Evolutionary conservation across 2,797 vertebrate species (phyloP).

Genomic region (Lepus townsendii): DNA sequence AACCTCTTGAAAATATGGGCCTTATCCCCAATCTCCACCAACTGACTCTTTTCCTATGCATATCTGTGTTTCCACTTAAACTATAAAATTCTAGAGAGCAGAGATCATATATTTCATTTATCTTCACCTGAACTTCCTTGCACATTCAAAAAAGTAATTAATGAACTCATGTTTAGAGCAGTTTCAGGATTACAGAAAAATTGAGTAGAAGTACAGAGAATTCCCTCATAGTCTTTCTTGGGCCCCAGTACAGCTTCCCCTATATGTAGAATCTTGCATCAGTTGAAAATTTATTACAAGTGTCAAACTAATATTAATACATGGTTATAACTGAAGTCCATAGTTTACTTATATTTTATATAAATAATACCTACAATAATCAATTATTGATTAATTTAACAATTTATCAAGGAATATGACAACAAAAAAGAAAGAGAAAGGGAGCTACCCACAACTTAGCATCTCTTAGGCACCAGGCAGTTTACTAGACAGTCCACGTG

Average conservation of each 20-base stretch:
- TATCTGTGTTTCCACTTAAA: conserved; percentile 40
- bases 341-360: background rate
- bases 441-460: background rate
- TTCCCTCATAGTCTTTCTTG: background rate
- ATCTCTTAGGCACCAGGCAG: background rate
- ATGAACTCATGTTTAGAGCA: background rate
- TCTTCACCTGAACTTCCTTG: background rate
- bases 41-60: background rate
- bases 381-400: conserved; percentile 16
- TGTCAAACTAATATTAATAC: background rate
- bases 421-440: conserved; percentile 8
- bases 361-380: background rate
- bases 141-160: background rate
- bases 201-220: background rate
- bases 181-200: conserved; percentile 52
- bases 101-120: background rate
- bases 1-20: background rate
- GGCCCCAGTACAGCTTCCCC: background rate
- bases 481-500: background rate
- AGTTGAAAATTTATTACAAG: background rate
- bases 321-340: background rate
- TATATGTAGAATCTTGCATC: conserved; percentile 3
- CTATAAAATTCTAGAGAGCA: background rate
- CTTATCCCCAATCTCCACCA: background rate
- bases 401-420: conserved; percentile 27